Evolutionary conservation across 2,888 invertebrate genomes (phyloP), one percentile per base, ranked within the genome.

Genomic region (Clitarchus hookeri): DNA sequence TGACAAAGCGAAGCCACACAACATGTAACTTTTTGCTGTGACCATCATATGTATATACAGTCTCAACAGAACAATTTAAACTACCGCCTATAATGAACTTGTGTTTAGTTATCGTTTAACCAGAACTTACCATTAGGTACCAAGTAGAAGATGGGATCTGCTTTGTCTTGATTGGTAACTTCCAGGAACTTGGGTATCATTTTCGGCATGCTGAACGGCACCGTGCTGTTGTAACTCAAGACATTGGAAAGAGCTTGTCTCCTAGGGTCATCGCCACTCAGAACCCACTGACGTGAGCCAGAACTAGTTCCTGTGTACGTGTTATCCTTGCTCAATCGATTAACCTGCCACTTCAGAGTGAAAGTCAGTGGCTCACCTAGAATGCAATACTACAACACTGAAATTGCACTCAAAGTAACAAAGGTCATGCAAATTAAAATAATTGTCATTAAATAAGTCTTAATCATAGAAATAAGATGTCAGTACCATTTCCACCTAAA

Each of bases 121-220:
- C n/a, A n/a, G n/a, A n/a, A 65, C 65, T 65, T 19, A 65, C 65
- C 65, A n/a, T n/a, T 19, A 9, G 65, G 65, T 23, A 65, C 16
- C 65, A 65, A n/a, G 23, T 65, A 65, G 65, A n/a, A n/a, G 19
- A 65, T 23, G n/a, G 65, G 65, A 9, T 65, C 0, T 0, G 65
- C 65, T 1, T 6, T 65, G n/a, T 65, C 65, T n/a, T 65, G 65
- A n/a, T 65, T 65, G 0, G 65, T 65, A 19, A 65, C 65, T 65
- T 65, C 65, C n/a, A 65, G 65, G 65, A 65, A 65, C 23, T 65
- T 65, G n/a, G 65, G 65, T n/a, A 65, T n/a, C 65, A 65, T 65
- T 19, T 65, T 65, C 2, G 65, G 65, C 65, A 65, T 65, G 0
- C 13, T 23, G 23, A 65, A 65, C 6, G 23, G 23, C 1, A n/a